A percentile compares a stretch with the other conserved stretches of the same genome.
phyloP scores from a whole-genome alignment of 2,797 vertebrate species.

The Dermochelys coriacea region DNA sequence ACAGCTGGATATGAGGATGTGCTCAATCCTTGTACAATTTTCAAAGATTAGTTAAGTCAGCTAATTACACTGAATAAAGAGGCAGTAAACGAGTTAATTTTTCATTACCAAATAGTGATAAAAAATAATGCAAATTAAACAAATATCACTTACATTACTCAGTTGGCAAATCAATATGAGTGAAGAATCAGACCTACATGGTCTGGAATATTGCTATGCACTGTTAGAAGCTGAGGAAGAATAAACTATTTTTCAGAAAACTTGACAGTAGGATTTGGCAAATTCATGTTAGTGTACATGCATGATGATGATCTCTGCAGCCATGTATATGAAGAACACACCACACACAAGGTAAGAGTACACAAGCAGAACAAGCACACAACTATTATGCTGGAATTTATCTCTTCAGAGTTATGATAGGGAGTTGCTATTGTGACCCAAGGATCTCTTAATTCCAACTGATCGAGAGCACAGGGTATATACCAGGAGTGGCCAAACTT shows the following conservation, averaged over 20 bases:
- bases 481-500: no score
- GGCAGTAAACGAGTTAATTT: background rate
- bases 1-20: background rate
- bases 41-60: background rate
- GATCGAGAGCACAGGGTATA: no score
- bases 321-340: background rate
- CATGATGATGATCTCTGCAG: background rate
- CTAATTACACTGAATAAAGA: background rate
- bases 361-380: background rate
- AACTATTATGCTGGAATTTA: background rate
- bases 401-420: background rate
- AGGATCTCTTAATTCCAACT: no score
- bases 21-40: background rate
- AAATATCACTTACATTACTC: rapidly evolving
- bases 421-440: no score
- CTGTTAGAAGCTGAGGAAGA: background rate
- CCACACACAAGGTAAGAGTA: no score
- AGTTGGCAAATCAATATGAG: background rate
- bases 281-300: background rate
- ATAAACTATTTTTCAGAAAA: background rate
- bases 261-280: background rate
- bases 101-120: background rate
- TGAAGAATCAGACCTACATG: background rate
- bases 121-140: background rate
- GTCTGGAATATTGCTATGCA: background rate